These are phyloP conservation scores for Triops cancriformis DNA, from an alignment of 1,140 invertebrate genomes.

Conservation along the genomic window DNA sequence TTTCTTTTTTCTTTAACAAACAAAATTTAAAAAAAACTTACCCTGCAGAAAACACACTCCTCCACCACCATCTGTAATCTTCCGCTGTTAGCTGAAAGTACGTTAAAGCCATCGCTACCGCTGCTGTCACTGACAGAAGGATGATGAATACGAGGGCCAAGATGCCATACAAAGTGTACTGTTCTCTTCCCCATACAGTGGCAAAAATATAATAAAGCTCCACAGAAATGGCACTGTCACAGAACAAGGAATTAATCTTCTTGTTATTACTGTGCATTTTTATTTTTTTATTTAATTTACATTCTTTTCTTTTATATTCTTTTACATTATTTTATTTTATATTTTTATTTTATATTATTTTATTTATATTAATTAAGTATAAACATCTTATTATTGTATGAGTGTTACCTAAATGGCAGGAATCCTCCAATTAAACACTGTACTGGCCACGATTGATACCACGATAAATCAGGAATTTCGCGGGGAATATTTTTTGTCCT, in stretches of 20 bases:
- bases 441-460: constrained; percentile 43
- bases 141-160: constrained; percentile 46
- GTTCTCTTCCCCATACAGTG: constrained; percentile 48
- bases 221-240: constrained; percentile 45
- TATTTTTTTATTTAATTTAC: background rate
- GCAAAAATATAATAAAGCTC: constrained; percentile 51
- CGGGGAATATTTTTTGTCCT: constrained; percentile 46
- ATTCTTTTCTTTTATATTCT: constrained; percentile 11
- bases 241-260: no score
- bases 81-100: constrained; percentile 48
- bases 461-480: constrained; percentile 44
- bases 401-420: constrained; percentile 45
- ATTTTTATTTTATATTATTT: no score
- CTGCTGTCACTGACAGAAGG: constrained; percentile 45
- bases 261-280: no score
- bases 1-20: background rate
- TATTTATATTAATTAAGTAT: no score
- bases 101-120: constrained; percentile 46
- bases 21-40: background rate
- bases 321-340: no score
- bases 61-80: constrained; percentile 51
- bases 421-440: constrained; percentile 47
- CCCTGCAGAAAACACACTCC: constrained; percentile 26
- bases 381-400: no score
- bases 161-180: constrained; percentile 45